Percentiles rank a stretch among this genome's conserved stretches.
Evolutionary conservation across 1,140 invertebrate genomes (phyloP).

Genomic region (Pseudomyrmex sp.): DNA sequence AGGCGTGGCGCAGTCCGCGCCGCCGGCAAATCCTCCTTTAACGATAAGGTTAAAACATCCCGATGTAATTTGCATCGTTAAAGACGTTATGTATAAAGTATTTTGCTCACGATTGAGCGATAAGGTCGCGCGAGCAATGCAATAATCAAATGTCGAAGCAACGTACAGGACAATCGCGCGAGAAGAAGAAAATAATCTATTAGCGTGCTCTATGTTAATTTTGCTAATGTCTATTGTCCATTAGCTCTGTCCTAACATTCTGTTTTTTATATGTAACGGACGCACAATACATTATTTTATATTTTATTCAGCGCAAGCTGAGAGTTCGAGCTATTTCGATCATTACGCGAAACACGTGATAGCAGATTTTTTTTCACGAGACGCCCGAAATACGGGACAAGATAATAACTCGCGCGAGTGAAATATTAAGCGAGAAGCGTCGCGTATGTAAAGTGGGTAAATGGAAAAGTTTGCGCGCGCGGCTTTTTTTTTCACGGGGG

Average conservation of each 20-base stretch:
- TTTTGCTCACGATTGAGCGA: slow-evolving; percentile 11
- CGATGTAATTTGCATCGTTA: slow-evolving; percentile 33
- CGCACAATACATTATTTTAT: too few species aligned
- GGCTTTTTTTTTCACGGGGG: slow-evolving; percentile 22
- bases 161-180: not conserved
- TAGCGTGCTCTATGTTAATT: too few species aligned
- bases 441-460: slow-evolving; percentile 48
- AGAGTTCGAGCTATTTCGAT: too few species aligned
- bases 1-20: not conserved
- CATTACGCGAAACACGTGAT: not conserved
- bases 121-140: not conserved
- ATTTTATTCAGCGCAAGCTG: too few species aligned
- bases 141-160: not conserved
- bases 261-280: too few species aligned
- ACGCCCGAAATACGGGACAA: slow-evolving; percentile 29
- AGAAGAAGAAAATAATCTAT: too few species aligned
- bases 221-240: too few species aligned
- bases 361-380: slow-evolving; percentile 3
- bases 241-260: too few species aligned
- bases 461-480: slow-evolving; percentile 62
- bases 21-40: slow-evolving; percentile 43
- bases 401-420: slow-evolving; percentile 51
- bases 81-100: not conserved
- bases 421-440: slow-evolving; percentile 53
- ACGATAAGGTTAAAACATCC: slow-evolving; percentile 36